A percentile compares a stretch with the other conserved stretches of the same genome.
phyloP scores from a whole-genome alignment of 2,113 vertebrate species.

The Nettapus auritus region DNA sequence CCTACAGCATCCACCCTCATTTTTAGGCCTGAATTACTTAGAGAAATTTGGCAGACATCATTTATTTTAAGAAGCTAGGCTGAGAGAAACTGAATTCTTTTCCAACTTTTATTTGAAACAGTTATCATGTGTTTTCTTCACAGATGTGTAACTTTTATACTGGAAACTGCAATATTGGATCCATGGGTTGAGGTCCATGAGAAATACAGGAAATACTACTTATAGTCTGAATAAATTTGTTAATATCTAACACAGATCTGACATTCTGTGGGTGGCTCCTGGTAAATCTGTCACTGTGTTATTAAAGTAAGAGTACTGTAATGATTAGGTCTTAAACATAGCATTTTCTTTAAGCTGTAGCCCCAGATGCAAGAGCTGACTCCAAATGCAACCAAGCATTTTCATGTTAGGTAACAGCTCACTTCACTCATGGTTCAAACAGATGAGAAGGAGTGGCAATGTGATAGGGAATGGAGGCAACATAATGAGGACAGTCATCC shows the following conservation, averaged over 20 bases:
- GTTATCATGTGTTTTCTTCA: accelerated
- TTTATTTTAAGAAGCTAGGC: not conserved
- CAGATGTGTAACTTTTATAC: not conserved
- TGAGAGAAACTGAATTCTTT: not conserved
- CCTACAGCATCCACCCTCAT: not conserved
- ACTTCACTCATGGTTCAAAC: not conserved
- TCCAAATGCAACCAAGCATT: not conserved
- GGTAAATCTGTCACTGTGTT: not conserved
- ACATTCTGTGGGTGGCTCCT: not conserved
- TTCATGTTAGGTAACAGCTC: not conserved
- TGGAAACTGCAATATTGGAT: not conserved
- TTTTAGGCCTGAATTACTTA: not conserved
- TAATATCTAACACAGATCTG: not conserved
- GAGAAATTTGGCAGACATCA: accelerated
- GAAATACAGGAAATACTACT: not conserved
- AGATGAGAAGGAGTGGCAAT: not conserved
- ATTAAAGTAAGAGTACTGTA: not conserved
- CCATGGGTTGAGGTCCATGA: not conserved
- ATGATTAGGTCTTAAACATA: not conserved
- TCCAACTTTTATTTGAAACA: not conserved
- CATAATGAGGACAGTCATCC: not conserved
- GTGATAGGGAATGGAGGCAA: accelerated
- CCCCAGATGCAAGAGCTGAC: not conserved
- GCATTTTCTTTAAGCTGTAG: not conserved
- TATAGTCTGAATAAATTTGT: not conserved